Evolutionary conservation across 2,113 vertebrate species (phyloP).

Genomic region (Burhinus bistriatus): DNA sequence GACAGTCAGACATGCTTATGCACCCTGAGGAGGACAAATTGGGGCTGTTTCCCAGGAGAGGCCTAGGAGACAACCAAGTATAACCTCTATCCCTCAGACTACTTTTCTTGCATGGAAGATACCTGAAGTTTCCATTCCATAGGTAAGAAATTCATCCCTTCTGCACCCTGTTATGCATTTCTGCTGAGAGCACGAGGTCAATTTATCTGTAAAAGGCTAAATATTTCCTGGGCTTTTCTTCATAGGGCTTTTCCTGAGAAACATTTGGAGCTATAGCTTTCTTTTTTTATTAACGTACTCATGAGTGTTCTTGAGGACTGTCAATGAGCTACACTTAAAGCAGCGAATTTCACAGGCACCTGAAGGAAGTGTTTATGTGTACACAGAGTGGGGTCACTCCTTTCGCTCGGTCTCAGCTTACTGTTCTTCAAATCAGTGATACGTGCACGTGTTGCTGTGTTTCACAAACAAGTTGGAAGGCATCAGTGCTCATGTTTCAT

Average conservation of each 20-base stretch:
- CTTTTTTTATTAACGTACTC: neutral
- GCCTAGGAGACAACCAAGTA: neutral
- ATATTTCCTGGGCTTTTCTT: neutral
- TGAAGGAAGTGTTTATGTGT: constrained; percentile 8
- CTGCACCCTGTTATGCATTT: neutral
- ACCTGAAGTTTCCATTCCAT: neutral
- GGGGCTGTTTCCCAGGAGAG: neutral
- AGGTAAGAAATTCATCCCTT: neutral
- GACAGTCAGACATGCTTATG: neutral
- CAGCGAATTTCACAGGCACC: neutral
- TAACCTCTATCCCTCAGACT: neutral
- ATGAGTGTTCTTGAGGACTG: neutral
- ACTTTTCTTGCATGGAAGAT: accelerated
- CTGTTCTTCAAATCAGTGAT: neutral
- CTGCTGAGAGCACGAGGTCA: neutral
- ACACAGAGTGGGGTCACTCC: neutral
- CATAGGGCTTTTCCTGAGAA: neutral
- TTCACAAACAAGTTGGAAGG: constrained; percentile 17
- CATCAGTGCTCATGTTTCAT: neutral
- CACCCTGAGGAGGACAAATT: neutral
- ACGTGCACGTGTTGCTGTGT: neutral
- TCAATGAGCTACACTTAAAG: neutral
- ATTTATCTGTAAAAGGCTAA: neutral
- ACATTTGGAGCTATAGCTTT: neutral
- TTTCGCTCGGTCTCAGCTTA: neutral